phyloP scores from a whole-genome alignment of 53 echinoderm and acorn worm genomes.

The Arbacia lixula region DNA sequence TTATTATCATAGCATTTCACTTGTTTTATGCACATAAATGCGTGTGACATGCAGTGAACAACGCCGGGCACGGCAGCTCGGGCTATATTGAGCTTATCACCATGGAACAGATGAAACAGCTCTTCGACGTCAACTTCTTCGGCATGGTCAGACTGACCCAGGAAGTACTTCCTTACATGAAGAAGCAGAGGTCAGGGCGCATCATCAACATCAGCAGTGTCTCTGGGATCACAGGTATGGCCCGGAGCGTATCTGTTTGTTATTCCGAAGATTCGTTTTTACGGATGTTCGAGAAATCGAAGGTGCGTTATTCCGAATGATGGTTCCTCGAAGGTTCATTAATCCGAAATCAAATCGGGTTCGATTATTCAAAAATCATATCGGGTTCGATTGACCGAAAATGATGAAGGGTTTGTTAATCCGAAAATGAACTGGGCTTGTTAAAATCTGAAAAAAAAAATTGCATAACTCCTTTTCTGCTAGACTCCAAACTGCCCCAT shows the following conservation, averaged over 20 bases:
- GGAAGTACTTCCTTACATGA: constrained; percentile 70
- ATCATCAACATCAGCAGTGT: constrained; percentile 61
- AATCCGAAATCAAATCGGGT: neutral
- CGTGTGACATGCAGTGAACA: constrained; percentile 68
- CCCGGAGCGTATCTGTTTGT: too few relatives aligned
- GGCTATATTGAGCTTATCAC: too few relatives aligned
- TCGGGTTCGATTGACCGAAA: too few relatives aligned
- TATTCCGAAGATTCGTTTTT: neutral
- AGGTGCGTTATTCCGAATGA: neutral
- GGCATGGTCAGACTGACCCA: constrained; percentile 61
- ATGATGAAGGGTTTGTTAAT: too few relatives aligned
- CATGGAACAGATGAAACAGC: constrained; percentile 29
- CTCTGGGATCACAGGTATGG: constrained; percentile 1
- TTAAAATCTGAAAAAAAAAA: too few relatives aligned
- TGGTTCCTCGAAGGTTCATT: neutral
- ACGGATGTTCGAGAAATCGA: neutral
- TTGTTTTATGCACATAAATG: constrained; percentile 53
- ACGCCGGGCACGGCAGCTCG: too few relatives aligned
- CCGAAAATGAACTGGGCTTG: too few relatives aligned
- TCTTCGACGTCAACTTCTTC: constrained; percentile 74
- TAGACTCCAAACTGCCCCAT: too few relatives aligned
- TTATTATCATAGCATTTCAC: too few relatives aligned
- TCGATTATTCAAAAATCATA: neutral
- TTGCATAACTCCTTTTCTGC: too few relatives aligned
- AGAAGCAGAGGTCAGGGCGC: constrained; percentile 57